Conservation (phyloP, 1,140 invertebrate genomes). For the Agraylea sexmaculata region DNA sequence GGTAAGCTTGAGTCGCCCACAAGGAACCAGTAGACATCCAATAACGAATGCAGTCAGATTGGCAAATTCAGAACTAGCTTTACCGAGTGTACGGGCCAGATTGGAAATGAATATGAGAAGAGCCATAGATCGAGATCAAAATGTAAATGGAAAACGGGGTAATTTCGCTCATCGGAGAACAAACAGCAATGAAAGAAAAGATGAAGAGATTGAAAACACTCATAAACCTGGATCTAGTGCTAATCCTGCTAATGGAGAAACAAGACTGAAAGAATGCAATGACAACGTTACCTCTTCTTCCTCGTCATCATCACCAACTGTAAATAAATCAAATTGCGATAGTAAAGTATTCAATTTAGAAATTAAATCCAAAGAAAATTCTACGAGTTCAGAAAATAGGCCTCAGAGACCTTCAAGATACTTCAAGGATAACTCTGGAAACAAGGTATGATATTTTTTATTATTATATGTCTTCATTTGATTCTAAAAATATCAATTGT, state of each 20-base stretch:
- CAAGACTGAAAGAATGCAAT: slow-evolving; percentile 13
- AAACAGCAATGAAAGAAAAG: slow-evolving; percentile 18
- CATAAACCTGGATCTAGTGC: slow-evolving; percentile 21
- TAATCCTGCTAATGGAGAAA: slow-evolving; percentile 12
- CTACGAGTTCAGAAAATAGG: slow-evolving; percentile 6
- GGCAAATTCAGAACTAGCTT: slow-evolving; percentile 29
- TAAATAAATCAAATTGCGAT: not conserved
- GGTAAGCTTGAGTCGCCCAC: slow-evolving; percentile 49
- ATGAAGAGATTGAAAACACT: slow-evolving; percentile 17
- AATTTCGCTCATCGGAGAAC: slow-evolving; percentile 34
- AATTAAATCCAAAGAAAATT: slow-evolving; percentile 9
- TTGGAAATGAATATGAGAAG: slow-evolving; percentile 35
- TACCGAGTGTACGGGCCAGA: too few relatives aligned
- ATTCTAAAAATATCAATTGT: not conserved
- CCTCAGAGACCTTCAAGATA: slow-evolving; percentile 7
- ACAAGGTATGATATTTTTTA: slow-evolving; percentile 11
- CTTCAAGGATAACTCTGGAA: slow-evolving; percentile 5
- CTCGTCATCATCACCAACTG: not conserved
- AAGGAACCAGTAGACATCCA: slow-evolving; percentile 35
- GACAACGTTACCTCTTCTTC: slow-evolving; percentile 1
- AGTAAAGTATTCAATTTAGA: slow-evolving; percentile 8
- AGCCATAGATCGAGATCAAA: slow-evolving; percentile 51
- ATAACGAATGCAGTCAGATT: slow-evolving; percentile 35
- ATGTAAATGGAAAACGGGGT: slow-evolving; percentile 59
- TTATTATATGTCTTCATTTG: not conserved